phyloP scores from a whole-genome alignment of 2,113 vertebrate genomes.

The Larimichthys polyactis region DNA sequence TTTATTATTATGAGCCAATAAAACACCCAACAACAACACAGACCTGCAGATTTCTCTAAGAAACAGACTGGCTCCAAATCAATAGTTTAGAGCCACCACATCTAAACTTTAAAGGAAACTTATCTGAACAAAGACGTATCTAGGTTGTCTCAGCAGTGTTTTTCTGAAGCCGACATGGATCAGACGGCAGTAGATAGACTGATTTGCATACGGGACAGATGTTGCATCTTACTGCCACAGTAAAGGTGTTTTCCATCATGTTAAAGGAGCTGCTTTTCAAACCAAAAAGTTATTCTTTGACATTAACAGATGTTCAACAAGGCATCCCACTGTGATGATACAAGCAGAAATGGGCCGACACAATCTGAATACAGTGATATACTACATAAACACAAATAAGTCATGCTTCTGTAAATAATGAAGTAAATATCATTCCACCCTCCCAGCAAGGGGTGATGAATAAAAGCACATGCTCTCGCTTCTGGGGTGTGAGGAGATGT shows the following conservation, averaged over 20 bases:
- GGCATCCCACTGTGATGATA: slow-evolving; percentile 22
- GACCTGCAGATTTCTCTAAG: slow-evolving; percentile 20
- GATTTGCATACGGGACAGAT: slow-evolving; percentile 71
- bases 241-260: slow-evolving; percentile 59
- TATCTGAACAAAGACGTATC: slow-evolving; percentile 28
- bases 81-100: neutral
- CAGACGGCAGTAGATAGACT: neutral
- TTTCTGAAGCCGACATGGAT: slow-evolving; percentile 21
- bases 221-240: slow-evolving; percentile 43
- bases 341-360: slow-evolving; percentile 15
- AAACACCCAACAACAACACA: slow-evolving; percentile 30
- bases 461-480: slow-evolving; percentile 29
- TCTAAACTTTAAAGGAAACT: slow-evolving; percentile 12
- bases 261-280: slow-evolving; percentile 58
- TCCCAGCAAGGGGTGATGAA: slow-evolving; percentile 11
- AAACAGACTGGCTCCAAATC: slow-evolving; percentile 17
- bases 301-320: slow-evolving; percentile 67
- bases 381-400: slow-evolving; percentile 1
- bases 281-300: slow-evolving; percentile 50
- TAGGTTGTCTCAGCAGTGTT: slow-evolving; percentile 24
- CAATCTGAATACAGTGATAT: slow-evolving; percentile 7
- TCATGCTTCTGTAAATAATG: slow-evolving; percentile 49
- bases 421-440: slow-evolving; percentile 27
- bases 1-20: slow-evolving; percentile 38
- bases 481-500: slow-evolving; percentile 17